Conservation (phyloP, 1,140 invertebrate species). For the Brachionus rotundiformis region DNA sequence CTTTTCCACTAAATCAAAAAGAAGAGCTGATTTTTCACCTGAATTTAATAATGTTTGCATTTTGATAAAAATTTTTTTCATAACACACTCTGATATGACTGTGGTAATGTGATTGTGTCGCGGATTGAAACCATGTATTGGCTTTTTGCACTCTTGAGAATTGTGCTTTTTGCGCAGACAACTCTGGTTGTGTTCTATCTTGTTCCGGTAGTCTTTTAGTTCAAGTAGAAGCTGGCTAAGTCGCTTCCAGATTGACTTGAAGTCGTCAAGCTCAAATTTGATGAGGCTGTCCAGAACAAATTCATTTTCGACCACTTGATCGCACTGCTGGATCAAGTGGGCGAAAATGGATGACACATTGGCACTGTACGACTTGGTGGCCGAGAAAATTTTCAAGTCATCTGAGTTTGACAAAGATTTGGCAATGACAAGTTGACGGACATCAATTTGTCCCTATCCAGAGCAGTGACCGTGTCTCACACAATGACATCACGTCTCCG, state of each 20-base stretch:
- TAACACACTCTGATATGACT: background rate
- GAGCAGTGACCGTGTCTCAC: too few species aligned
- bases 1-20: conserved; percentile 9
- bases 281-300: background rate
- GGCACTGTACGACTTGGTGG: background rate
- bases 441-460: too few species aligned
- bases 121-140: background rate
- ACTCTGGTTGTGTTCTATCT: background rate
- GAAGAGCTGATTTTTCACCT: background rate
- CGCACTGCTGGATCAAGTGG: background rate
- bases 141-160: background rate
- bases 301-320: background rate
- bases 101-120: conserved; percentile 3
- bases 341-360: background rate
- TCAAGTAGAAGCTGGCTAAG: background rate
- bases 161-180: background rate
- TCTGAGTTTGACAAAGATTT: background rate
- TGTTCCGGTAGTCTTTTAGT: conserved; percentile 9
- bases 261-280: background rate
- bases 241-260: conserved; percentile 6
- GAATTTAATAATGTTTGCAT: background rate
- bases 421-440: background rate
- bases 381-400: conserved; percentile 19
- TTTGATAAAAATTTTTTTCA: background rate
- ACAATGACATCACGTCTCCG: too few species aligned